Base-by-base conservation (phyloP, 2,888 invertebrate species). In the Taenaris catops region DNA sequence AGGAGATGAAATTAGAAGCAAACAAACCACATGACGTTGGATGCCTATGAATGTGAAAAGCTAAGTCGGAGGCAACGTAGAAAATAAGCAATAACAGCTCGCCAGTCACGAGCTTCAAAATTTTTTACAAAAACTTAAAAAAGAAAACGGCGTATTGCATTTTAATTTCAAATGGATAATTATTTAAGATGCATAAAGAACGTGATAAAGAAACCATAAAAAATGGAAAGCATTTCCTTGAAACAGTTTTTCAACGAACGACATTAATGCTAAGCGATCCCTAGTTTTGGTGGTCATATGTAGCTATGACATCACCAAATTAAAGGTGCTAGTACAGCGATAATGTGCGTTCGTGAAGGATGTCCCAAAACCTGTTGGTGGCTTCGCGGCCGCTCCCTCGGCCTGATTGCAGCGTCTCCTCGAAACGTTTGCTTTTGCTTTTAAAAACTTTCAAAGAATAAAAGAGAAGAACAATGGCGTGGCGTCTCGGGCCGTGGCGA, bases 401-500 rank as follows among this genome's bases (percentile, higher is more conserved):
- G 83, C 83, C 80, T 83, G 84, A 84, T 57, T 81, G 86, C 86
- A 86, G 86, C 81, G 83, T 86, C 86, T 74, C 84, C 84, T 78
- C 76, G 67, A 71, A 74, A 69, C 71, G 71, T 81, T 83, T 80
- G 80, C 80, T 45, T 50, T 49, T 45, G 44, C 78, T 80, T 70
- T 63, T 63, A 65, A 73, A 74, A 74, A 74, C 81, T 83, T 70
- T 63, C 63, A 74, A 78, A 53, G 67, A 66, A 63, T 59, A 67
- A 68, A 56, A 70, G 62, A 72, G 66, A 68, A 79, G 63, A 69
- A 59, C 73, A 80, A 81, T 84, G 87, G 87, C 87, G 87, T 87
- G 87, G 84, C 87, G 75, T 86, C 87, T 84, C 86, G 87, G 84
- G 84, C 81, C 81, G 75, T 73, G 73, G 75, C 72, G 93, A 94